Evolutionary conservation across 2,888 invertebrate genomes (phyloP), one percentile per base, ranked within the genome.

Genomic region (Patella caerulea): DNA sequence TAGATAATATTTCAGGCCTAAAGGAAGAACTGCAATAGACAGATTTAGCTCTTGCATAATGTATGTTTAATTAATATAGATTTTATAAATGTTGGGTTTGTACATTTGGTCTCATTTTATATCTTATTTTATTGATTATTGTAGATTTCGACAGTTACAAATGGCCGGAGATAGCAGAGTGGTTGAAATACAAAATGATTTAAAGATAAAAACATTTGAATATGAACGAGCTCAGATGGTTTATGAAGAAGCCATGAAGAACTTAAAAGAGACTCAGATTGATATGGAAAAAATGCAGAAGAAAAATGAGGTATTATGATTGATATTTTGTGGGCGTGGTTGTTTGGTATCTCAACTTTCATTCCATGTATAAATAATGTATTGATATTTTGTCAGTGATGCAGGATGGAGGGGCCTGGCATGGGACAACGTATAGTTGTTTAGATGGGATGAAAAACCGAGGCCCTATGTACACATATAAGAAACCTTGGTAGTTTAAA

Each of bases 181-280:
- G 24, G 83, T 88, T 24, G 91, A 91, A 73, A 74, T 91, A n/a
- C 87, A 88, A 74, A 91, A 87, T 81, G 90, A 92, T 54, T 79
- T 92, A 70, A 91, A 90, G 80, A 73, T 92, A 78, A 91, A 90
- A 81, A 82, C 88, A n/a, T 91, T 92, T 84, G 92, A 92, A 77
- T 76, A 86, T 12, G 91, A 92, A 81, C 83, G 91, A 71, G 82
- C 87, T 29, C 89, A 89, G 78, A 84, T 92, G 80, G 84, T 92
- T 5, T 87, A 90, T 75, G 91, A 91, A 74, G 92, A 92, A 79
- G 88, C 90, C 12, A 82, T 88, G 56, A 86, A 86, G 74, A 90
- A 90, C 65, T 82, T 90, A 56, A 89, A 88, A 75, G 88, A 90
- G 74, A 81, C 84, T 72, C 89, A 91, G 76, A 79, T 91, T 54